phyloP scores from a whole-genome alignment of 2,113 vertebrate genomes.

The Chroicocephalus ridibundus region DNA sequence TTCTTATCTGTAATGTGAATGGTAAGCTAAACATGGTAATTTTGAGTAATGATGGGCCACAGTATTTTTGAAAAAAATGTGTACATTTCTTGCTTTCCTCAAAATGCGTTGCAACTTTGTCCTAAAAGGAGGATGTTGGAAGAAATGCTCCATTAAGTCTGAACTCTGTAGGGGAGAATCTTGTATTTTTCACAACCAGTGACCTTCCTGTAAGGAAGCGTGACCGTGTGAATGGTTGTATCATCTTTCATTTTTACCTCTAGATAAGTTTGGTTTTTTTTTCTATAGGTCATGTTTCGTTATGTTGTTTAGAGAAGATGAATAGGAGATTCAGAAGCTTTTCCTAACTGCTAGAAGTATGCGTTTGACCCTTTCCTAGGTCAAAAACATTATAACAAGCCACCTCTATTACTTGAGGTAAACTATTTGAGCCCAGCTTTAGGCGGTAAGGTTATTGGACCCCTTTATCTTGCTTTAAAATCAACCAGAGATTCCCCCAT shows the following conservation, averaged over 20 bases:
- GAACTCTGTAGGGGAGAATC: background rate
- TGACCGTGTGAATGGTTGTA: background rate
- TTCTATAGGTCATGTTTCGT: background rate
- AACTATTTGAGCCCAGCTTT: background rate
- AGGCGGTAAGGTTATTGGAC: background rate
- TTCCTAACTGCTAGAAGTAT: background rate
- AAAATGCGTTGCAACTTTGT: background rate
- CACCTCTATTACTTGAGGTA: background rate
- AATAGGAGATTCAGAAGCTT: background rate
- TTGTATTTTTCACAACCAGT: background rate
- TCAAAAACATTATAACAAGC: background rate
- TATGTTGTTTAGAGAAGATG: background rate
- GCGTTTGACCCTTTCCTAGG: background rate
- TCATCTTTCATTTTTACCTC: background rate
- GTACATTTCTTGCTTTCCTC: background rate
- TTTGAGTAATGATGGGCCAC: background rate
- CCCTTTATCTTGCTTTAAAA: background rate
- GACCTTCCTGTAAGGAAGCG: background rate
- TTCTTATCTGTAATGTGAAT: background rate
- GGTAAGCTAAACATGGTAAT: background rate
- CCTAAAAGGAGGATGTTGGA: background rate
- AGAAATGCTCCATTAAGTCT: fast-evolving
- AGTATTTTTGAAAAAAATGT: background rate
- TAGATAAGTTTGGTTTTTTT: background rate
- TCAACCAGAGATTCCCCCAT: background rate